These are phyloP conservation scores for Chelonoidis abingdonii DNA, from an alignment of 2,113 vertebrate genomes.

Conservation along the genomic window DNA sequence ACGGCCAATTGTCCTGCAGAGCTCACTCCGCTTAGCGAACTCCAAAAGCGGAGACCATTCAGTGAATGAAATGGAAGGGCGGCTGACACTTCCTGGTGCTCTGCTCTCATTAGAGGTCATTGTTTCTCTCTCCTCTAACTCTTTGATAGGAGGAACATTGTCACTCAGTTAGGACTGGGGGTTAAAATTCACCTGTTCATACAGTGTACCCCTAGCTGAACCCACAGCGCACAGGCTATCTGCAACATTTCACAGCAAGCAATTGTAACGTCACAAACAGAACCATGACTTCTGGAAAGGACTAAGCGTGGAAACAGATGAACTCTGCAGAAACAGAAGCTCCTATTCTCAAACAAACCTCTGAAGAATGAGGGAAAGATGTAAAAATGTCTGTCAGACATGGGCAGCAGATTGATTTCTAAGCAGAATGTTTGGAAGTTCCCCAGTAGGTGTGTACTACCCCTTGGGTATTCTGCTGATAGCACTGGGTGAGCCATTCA, in stretches of 20 bases:
- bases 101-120: background rate
- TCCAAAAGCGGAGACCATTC: background rate
- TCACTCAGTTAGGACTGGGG: background rate
- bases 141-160: background rate
- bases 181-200: background rate
- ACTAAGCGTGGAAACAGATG: background rate
- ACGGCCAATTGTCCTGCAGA: background rate
- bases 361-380: background rate
- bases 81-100: rapidly evolving
- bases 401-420: constrained; percentile 44
- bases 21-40: rapidly evolving
- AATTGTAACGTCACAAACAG: background rate
- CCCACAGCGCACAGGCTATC: background rate
- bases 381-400: background rate
- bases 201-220: background rate
- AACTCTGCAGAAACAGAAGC: background rate
- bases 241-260: background rate
- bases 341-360: constrained; percentile 32
- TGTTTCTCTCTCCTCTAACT: background rate
- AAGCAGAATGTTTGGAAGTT: constrained; percentile 56
- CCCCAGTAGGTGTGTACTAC: background rate
- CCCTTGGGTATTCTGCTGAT: constrained; percentile 9
- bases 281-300: rapidly evolving
- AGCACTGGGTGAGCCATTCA: background rate
- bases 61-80: rapidly evolving